Conservation (phyloP, 1,140 invertebrate species). For the Brachionus calyciflorus region DNA sequence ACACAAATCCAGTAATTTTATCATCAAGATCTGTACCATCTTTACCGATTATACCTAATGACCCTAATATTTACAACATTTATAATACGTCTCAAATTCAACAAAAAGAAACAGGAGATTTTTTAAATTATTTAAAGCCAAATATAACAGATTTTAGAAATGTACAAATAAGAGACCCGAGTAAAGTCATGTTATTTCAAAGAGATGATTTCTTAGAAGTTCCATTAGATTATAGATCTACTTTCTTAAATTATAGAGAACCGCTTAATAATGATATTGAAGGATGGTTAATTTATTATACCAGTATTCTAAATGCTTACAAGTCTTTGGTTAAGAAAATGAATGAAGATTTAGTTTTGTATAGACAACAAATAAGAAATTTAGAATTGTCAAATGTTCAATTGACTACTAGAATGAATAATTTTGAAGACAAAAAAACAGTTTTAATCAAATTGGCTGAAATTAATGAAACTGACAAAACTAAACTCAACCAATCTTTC, state of each 20-base stretch:
- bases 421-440: conserved; percentile 41
- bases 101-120: not conserved
- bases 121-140: conserved; percentile 12
- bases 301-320: not conserved
- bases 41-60: no score
- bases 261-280: conserved; percentile 26
- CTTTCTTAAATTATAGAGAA: conserved; percentile 12
- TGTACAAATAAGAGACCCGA: not conserved
- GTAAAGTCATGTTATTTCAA: not conserved
- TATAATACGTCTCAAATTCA: no score
- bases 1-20: no score
- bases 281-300: conserved; percentile 36
- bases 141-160: conserved; percentile 31
- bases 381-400: conserved; percentile 5
- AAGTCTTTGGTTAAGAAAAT: not conserved
- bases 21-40: no score
- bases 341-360: conserved; percentile 25
- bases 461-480: conserved; percentile 33
- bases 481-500: conserved; percentile 28
- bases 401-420: conserved; percentile 18
- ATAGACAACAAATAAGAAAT: conserved; percentile 22
- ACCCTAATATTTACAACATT: no score
- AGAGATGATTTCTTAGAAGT: conserved; percentile 36
- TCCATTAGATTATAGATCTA: conserved; percentile 31
- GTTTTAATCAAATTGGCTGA: conserved; percentile 28